Evolutionary conservation across 2,113 vertebrate species (phyloP), one percentile per base, ranked within the genome.

Genomic region (Onychorhynchus coronatus): DNA sequence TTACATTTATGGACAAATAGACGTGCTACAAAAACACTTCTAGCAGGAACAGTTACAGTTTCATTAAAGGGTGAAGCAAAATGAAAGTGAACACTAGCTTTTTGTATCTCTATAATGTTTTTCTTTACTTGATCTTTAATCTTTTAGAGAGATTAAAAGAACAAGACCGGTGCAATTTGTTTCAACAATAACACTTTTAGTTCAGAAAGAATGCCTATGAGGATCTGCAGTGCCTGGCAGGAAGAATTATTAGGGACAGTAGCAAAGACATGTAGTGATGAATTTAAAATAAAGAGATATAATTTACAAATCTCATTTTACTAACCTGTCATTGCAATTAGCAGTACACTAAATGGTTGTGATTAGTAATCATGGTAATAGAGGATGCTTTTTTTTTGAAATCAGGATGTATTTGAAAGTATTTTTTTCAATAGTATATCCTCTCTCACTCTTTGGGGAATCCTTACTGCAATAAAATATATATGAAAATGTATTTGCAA

Each of bases 1-100:
- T 65, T 50, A 56, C 66, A 89, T 89, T 88, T 92, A 77, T 85
- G 91, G 71, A 63, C 50, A 97, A 96, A 79, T 28, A 82, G 67
- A 77, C 72, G 55, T 55, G 74, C 87, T 94, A 94, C 44, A 90
- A 76, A 39, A 95, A 94, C 67, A 80, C 58, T 80, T 92, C 65
- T 56, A 96, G 71, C 55, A 95, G 92, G 28, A 85, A 56, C 73
- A 83, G 76, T 84, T 93, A 95, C 67, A 83, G 79, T 93, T 95
- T 94, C 89, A 97, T 96, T 95, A 96, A 92, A 83, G 42, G 11
- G 39, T 15, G 13, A 93, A 93, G 93, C 49, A 91, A 92, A 91
- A 91, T 56, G 18, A 74, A 95, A 95, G n/a, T 17, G 35, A 86
- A 68, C 7, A 2, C 30, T 68, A 61, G 61, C 28, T 77, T 95